Conservation (phyloP, 1,140 invertebrate species). For the Drosophila bocqueti region DNA sequence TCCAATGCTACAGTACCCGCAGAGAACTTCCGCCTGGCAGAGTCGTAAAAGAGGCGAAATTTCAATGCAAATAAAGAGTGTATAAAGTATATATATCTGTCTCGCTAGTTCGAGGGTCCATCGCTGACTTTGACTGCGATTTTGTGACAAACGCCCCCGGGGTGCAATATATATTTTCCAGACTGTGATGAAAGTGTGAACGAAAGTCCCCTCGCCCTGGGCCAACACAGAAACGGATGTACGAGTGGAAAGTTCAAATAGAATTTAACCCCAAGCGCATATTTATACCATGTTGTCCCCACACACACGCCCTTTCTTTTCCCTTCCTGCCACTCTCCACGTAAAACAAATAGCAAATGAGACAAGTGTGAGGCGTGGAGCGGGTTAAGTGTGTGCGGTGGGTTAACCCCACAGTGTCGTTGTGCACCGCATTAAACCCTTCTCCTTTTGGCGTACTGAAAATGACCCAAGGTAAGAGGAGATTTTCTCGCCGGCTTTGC, state of each 20-base stretch:
- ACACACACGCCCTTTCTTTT: background rate
- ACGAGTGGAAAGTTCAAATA: slow-evolving; percentile 69
- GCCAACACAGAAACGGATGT: slow-evolving; percentile 47
- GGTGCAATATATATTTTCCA: slow-evolving; percentile 73
- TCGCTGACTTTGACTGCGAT: slow-evolving; percentile 43
- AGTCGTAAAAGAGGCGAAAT: slow-evolving; percentile 33
- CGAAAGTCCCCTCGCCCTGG: slow-evolving; percentile 53
- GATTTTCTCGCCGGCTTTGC: slow-evolving; percentile 66
- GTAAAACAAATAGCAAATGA: slow-evolving; percentile 65
- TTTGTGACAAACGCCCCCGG: slow-evolving; percentile 69
- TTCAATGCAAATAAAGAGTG: slow-evolving; percentile 35
- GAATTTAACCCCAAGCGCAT: slow-evolving; percentile 78
- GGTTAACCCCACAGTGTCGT: slow-evolving; percentile 1
- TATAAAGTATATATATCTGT: background rate
- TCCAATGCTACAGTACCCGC: slow-evolving; percentile 34
- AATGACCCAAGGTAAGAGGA: slow-evolving; percentile 77
- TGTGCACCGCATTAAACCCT: slow-evolving; percentile 39
- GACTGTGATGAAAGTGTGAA: slow-evolving; percentile 77
- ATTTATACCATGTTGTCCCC: slow-evolving; percentile 61
- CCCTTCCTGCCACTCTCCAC: slow-evolving; percentile 10
- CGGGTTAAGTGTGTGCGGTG: slow-evolving; percentile 24
- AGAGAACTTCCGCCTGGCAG: slow-evolving; percentile 45
- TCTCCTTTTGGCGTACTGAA: slow-evolving; percentile 53
- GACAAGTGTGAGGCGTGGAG: slow-evolving; percentile 20
- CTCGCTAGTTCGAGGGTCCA: slow-evolving; percentile 31